These are phyloP conservation scores for Thalassarche chlororhynchos DNA, from an alignment of 2,113 vertebrate genomes.

Conservation along the genomic window DNA sequence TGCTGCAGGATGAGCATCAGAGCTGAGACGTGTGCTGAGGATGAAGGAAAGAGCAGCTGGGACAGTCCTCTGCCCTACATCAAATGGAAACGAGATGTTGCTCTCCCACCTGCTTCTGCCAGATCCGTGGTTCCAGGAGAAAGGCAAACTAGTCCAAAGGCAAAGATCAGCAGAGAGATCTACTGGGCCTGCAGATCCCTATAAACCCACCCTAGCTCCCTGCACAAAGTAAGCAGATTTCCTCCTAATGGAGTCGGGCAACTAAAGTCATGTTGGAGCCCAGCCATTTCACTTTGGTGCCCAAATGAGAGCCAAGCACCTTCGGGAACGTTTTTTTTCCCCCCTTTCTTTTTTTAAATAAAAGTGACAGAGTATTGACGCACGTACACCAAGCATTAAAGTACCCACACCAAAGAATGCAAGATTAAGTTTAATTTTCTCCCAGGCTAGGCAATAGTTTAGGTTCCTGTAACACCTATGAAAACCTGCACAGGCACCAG, in stretches of 20 bases:
- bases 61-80: not conserved
- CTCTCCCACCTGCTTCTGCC: not conserved
- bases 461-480: not conserved
- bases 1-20: not conserved
- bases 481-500: not conserved
- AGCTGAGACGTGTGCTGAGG: rapidly evolving
- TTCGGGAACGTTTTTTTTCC: not conserved
- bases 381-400: not conserved
- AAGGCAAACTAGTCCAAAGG: not conserved
- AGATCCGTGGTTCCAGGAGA: rapidly evolving
- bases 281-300: too few species aligned
- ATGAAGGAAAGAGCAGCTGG: not conserved
- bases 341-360: not conserved
- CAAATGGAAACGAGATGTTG: rapidly evolving
- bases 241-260: not conserved
- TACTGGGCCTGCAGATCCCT: not conserved
- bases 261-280: not conserved
- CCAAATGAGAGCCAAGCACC: not conserved
- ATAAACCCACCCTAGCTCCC: not conserved
- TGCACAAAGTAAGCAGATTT: not conserved
- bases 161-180: not conserved
- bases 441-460: not conserved
- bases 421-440: not conserved
- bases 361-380: not conserved
- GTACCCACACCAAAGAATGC: not conserved